Percentiles rank a stretch among this genome's conserved stretches.
phyloP scores from a whole-genome alignment of 2,888 invertebrate species.

The Cryptocephalus primarius region DNA sequence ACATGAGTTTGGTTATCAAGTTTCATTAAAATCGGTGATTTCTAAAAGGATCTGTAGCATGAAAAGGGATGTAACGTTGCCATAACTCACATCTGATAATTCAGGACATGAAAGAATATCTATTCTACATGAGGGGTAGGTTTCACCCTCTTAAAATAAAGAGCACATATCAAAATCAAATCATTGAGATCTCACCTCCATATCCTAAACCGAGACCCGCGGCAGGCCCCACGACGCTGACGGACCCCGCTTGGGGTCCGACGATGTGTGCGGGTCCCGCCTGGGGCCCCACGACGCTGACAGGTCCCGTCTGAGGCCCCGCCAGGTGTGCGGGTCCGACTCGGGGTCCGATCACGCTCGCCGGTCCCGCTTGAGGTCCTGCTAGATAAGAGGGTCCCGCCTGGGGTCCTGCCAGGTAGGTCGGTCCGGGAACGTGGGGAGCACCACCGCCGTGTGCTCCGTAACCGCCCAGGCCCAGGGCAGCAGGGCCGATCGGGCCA shows the following conservation, averaged over 20 bases:
- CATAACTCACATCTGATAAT: too few species aligned
- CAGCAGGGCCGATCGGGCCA: constrained; percentile 15
- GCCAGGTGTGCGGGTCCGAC: constrained; percentile 6
- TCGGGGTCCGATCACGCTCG: constrained; percentile 4
- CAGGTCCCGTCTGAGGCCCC: constrained; percentile 8
- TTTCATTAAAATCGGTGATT: too few species aligned
- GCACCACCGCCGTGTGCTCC: neutral
- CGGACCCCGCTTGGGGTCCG: neutral
- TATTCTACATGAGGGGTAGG: too few species aligned
- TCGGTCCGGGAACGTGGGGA: neutral
- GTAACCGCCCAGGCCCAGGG: constrained; percentile 8
- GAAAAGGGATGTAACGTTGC: too few species aligned
- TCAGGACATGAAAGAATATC: too few species aligned
- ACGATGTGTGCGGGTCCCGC: neutral
- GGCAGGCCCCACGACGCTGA: neutral
- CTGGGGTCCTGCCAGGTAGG: constrained; percentile 3
- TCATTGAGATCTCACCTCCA: too few species aligned
- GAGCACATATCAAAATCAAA: too few species aligned
- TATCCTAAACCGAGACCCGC: neutral
- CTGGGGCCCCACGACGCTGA: neutral
- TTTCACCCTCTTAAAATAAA: too few species aligned
- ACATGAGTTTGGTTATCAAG: too few species aligned
- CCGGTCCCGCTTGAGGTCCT: constrained; percentile 3
- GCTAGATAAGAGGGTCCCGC: constrained; percentile 3
- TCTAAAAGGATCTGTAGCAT: too few species aligned